Conservation (phyloP, 2,888 invertebrate species). For the Norana najaformis region DNA sequence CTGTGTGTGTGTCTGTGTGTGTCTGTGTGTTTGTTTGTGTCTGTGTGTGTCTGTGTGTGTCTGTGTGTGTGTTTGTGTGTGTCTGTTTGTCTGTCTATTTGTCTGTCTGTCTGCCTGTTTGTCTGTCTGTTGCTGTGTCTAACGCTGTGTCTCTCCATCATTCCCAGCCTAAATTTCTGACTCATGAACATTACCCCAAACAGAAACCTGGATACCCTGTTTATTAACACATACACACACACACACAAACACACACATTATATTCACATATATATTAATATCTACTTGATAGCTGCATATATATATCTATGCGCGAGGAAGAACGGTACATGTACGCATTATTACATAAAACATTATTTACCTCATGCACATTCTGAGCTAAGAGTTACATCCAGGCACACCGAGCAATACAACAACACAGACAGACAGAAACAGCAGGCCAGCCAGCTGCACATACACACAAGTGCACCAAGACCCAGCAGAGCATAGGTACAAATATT, state of each 20-base stretch:
- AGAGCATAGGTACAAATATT: not conserved
- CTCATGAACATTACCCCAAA: not conserved
- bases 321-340: too few species aligned
- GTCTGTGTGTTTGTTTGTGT: not conserved
- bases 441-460: too few species aligned
- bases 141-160: not conserved
- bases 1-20: too few species aligned
- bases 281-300: too few species aligned
- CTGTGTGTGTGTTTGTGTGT: not conserved
- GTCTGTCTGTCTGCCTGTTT: not conserved
- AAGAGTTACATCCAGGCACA: not conserved
- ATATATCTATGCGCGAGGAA: not conserved
- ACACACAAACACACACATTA: too few species aligned
- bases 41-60: not conserved
- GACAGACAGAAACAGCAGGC: not conserved
- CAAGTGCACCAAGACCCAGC: too few species aligned
- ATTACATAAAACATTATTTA: not conserved
- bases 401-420: not conserved
- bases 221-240: too few species aligned
- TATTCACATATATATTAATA: too few species aligned
- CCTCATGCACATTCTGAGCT: not conserved
- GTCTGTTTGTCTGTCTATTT: not conserved
- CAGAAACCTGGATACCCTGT: not conserved
- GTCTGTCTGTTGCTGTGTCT: not conserved
- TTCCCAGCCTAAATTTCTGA: not conserved